phyloP scores from a whole-genome alignment of 2,113 vertebrate genomes.

The Scomber scombrus region DNA sequence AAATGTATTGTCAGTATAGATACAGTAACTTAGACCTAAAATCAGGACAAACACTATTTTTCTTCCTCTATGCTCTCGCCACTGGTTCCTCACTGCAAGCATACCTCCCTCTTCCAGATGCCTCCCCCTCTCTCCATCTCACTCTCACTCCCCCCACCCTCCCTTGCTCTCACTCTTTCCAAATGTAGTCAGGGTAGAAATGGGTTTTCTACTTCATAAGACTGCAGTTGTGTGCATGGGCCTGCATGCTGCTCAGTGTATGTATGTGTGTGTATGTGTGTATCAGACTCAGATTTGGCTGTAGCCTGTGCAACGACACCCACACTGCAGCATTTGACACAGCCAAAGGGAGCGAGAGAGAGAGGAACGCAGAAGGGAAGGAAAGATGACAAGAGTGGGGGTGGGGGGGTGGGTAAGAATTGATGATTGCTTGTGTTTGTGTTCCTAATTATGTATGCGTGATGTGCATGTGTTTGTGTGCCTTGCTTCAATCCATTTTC shows the following conservation, averaged over 20 bases:
- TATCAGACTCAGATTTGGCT: conserved; percentile 38
- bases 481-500: conserved; percentile 5
- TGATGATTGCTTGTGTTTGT: neutral
- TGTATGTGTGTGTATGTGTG: neutral
- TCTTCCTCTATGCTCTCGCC: neutral
- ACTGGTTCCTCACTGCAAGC: neutral
- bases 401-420: too few species aligned
- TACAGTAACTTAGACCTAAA: conserved; percentile 12
- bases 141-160: neutral
- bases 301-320: conserved; percentile 53
- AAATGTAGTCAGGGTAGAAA: conserved; percentile 52
- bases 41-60: conserved; percentile 32
- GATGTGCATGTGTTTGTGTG: neutral
- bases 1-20: conserved; percentile 3
- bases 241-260: neutral
- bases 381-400: neutral
- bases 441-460: conserved; percentile 15
- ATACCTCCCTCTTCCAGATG: neutral
- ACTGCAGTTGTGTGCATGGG: conserved; percentile 44
- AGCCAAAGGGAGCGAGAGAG: conserved; percentile 42
- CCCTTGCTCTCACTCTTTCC: conserved; percentile 18
- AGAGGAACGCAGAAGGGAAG: too few species aligned
- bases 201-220: conserved; percentile 41
- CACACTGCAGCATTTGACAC: conserved; percentile 71
- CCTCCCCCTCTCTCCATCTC: neutral